phyloP scores from a whole-genome alignment of 1,140 invertebrate genomes.

The Zaprionus capensis region DNA sequence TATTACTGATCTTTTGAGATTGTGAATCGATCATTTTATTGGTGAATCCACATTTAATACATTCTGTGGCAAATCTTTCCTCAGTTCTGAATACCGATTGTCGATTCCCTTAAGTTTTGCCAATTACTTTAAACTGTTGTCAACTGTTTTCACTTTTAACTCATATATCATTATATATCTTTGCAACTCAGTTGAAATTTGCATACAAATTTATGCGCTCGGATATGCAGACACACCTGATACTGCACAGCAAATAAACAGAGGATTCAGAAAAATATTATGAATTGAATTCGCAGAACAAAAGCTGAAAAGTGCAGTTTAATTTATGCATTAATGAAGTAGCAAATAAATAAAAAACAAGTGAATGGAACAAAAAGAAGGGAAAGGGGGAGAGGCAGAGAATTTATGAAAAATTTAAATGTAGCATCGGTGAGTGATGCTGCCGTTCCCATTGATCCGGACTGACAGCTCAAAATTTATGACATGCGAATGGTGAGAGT shows the following conservation, averaged over 20 bases:
- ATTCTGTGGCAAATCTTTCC: no score
- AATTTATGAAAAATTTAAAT: conserved; percentile 23
- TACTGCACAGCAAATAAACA: neutral
- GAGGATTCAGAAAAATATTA: conserved; percentile 5
- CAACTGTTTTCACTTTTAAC: no score
- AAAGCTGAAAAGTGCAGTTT: conserved; percentile 15
- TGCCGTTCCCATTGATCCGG: conserved; percentile 14
- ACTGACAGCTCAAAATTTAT: conserved; percentile 44
- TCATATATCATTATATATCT: no score
- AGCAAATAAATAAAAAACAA: conserved; percentile 5
- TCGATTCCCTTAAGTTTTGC: no score
- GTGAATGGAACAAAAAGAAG: neutral
- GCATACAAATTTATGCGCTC: neutral
- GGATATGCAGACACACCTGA: neutral
- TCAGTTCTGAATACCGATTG: no score
- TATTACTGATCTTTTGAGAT: no score
- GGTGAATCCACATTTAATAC: no score
- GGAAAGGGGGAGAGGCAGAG: neutral
- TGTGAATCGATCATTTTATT: no score
- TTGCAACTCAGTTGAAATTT: neutral
- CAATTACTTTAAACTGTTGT: no score
- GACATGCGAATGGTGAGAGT: conserved; percentile 19
- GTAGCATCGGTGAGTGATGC: conserved; percentile 20
- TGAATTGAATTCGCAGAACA: conserved; percentile 3
- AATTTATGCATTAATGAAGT: conserved; percentile 27